Evolutionary conservation across 2,113 vertebrate species (phyloP).

Genomic region (Henicopernis longicauda): DNA sequence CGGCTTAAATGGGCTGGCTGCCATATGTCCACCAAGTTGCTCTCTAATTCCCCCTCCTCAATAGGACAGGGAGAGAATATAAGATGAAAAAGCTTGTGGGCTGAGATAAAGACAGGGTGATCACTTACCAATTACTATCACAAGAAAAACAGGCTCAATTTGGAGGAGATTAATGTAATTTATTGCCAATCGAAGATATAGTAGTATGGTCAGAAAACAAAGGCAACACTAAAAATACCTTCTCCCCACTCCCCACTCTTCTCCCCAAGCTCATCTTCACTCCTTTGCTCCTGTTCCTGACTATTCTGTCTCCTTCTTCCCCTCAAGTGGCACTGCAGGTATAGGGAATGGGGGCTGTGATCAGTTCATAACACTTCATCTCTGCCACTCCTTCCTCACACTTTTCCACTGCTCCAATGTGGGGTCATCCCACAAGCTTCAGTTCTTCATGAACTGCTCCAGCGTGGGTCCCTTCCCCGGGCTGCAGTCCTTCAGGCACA

Average conservation of each 20-base stretch:
- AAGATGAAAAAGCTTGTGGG: background rate
- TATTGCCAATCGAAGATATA: background rate
- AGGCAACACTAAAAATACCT: background rate
- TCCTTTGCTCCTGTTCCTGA: background rate
- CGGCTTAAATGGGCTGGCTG: background rate
- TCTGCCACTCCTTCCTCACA: background rate
- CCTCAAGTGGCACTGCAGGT: fast-evolving
- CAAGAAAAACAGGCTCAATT: fast-evolving
- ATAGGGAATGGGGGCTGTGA: fast-evolving
- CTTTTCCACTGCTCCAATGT: background rate
- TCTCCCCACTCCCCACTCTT: background rate
- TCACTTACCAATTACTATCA: background rate
- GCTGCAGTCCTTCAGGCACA: background rate
- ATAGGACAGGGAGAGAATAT: background rate
- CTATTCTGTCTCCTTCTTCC: background rate
- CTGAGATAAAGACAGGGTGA: background rate
- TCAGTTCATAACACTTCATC: background rate
- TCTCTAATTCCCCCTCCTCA: background rate
- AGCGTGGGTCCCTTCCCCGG: background rate
- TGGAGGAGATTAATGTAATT: background rate
- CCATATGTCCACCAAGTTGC: background rate
- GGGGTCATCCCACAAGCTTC: background rate
- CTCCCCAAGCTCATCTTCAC: background rate
- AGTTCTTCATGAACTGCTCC: background rate
- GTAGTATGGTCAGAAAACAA: background rate